Conservation (phyloP, 2,113 vertebrate genomes). For the Acrocephalus arundinaceus region DNA sequence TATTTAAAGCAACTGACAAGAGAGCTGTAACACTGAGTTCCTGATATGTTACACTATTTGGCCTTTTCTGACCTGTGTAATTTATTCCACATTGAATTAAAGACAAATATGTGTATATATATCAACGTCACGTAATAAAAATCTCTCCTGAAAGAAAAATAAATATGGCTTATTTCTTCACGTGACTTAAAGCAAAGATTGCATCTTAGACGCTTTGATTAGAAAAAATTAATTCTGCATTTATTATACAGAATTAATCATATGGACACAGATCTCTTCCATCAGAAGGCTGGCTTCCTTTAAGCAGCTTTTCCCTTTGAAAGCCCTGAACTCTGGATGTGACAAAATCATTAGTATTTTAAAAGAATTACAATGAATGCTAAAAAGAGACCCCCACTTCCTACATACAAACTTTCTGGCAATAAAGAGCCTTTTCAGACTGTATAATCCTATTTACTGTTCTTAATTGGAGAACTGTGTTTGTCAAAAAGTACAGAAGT, state of each 20-base stretch:
- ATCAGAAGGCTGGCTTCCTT: conserved; percentile 13
- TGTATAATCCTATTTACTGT: conserved; percentile 79
- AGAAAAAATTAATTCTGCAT: not conserved
- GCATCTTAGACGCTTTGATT: conserved; percentile 12
- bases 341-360: conserved; percentile 61
- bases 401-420: conserved; percentile 70
- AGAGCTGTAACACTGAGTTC: not conserved
- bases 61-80: not conserved
- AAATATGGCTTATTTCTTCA: not conserved
- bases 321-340: conserved; percentile 38
- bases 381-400: conserved; percentile 53
- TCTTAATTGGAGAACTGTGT: conserved; percentile 77
- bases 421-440: conserved; percentile 79
- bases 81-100: not conserved
- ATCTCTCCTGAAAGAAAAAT: not conserved
- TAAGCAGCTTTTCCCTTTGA: conserved; percentile 60
- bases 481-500: conserved; percentile 78
- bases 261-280: not conserved
- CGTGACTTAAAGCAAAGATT: not conserved
- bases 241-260: conserved; percentile 3
- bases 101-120: not conserved
- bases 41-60: not conserved
- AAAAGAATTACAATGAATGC: conserved; percentile 65
- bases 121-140: not conserved
- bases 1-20: not conserved